Percentiles rank a stretch among this genome's conserved stretches.
phyloP scores from a whole-genome alignment of 2,113 vertebrate species.

The Mesembrinibis cayennensis region DNA sequence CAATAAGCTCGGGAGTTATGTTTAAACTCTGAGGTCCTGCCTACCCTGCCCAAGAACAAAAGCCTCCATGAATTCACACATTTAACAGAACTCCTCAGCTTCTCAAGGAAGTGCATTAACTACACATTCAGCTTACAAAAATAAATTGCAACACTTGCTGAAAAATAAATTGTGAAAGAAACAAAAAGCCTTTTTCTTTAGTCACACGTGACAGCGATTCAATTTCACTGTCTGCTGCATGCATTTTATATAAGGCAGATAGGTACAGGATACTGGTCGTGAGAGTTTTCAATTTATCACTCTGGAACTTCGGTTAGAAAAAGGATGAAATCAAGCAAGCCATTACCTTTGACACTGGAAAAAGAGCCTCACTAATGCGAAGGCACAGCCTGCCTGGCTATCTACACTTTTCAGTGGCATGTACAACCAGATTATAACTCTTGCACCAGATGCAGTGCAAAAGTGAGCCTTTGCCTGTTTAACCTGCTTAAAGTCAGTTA shows the following conservation, averaged over 20 bases:
- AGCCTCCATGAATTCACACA: neutral
- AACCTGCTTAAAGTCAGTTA: neutral
- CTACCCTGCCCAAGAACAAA: neutral
- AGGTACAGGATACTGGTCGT: neutral
- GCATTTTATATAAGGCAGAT: neutral
- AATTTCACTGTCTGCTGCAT: slow-evolving; percentile 10
- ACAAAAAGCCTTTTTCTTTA: neutral
- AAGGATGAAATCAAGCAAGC: neutral
- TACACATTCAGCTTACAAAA: neutral
- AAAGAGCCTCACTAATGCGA: neutral
- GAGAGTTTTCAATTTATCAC: neutral
- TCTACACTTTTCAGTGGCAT: accelerated
- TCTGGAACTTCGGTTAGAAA: neutral
- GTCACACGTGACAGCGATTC: neutral
- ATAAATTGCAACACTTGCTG: neutral
- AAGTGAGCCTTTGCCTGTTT: neutral
- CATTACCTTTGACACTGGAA: neutral
- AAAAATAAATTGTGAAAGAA: neutral
- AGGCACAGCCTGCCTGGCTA: neutral
- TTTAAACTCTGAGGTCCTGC: neutral
- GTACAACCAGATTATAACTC: neutral
- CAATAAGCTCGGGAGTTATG: neutral
- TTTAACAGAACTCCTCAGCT: neutral
- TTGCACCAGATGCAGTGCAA: neutral
- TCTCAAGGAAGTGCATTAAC: neutral